These are phyloP conservation scores for Tetramorium bicarinatum DNA, from an alignment of 2,888 invertebrate genomes.

Conservation along the genomic window DNA sequence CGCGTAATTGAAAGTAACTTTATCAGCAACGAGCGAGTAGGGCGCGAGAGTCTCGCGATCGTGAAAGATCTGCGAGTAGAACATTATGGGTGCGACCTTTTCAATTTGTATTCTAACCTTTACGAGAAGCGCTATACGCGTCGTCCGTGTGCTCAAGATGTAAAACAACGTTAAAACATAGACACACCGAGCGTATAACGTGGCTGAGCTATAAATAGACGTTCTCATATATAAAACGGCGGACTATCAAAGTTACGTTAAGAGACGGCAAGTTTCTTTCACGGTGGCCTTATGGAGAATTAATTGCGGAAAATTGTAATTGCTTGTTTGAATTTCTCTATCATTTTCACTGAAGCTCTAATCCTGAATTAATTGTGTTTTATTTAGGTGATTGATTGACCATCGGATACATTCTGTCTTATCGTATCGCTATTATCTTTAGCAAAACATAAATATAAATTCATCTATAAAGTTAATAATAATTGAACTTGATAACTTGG, in stretches of 20 bases:
- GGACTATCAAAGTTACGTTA: constrained; percentile 45
- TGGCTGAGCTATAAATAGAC: constrained; percentile 44
- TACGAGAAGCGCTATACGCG: constrained; percentile 39
- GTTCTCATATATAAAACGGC: constrained; percentile 38
- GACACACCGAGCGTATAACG: constrained; percentile 39
- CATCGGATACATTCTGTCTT: neutral
- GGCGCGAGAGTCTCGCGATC: constrained; percentile 17
- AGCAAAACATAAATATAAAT: neutral
- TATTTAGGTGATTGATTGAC: neutral
- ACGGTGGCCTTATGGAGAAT: neutral
- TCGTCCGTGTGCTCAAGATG: constrained; percentile 33
- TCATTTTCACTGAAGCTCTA: neutral
- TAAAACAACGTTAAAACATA: constrained; percentile 49
- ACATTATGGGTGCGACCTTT: constrained; percentile 70
- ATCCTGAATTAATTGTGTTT: neutral
- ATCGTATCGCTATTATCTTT: neutral
- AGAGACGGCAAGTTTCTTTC: constrained; percentile 15
- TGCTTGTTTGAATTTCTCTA: neutral
- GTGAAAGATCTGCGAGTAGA: constrained; percentile 60
- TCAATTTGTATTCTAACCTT: constrained; percentile 74
- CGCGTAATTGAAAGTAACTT: neutral
- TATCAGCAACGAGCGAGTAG: neutral
- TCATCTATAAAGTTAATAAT: neutral
- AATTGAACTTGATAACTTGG: neutral
- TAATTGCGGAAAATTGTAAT: constrained; percentile 6